Percentiles rank a stretch among this genome's conserved stretches.
These are phyloP conservation scores for Pentalonia nigronervosa DNA, from an alignment of 1,140 invertebrate species.

Conservation along the genomic window DNA sequence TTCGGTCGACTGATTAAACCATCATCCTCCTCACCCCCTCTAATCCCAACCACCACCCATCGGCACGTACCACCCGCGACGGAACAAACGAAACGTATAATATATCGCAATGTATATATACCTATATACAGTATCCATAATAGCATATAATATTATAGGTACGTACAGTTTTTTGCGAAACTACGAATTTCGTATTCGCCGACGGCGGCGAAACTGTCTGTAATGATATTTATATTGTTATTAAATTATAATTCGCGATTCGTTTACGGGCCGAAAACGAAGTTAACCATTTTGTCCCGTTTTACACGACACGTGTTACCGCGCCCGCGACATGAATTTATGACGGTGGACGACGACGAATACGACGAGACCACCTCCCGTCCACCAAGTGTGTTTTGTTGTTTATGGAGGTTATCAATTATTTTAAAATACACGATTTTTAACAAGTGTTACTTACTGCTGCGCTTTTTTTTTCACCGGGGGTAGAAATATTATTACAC, in stretches of 20 bases:
- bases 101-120: too few species aligned
- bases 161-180: not conserved
- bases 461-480: not conserved
- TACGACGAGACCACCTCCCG: not conserved
- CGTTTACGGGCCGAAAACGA: not conserved
- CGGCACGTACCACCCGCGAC: not conserved
- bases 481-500: conserved; percentile 13
- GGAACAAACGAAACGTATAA: not conserved
- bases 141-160: not conserved
- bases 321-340: not conserved
- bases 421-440: conserved; percentile 37
- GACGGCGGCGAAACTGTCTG: not conserved
- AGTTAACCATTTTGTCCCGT: not conserved
- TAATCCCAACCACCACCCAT: not conserved
- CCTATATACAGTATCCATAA: not conserved
- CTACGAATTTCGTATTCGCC: not conserved
- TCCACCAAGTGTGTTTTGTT: not conserved
- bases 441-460: conserved; percentile 41
- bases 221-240: not conserved
- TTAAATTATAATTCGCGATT: not conserved
- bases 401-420: conserved; percentile 40
- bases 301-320: conserved; percentile 39
- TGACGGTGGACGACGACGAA: not conserved
- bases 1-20: not conserved
- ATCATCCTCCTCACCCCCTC: not conserved